Conservation (phyloP, 2,797 vertebrate species). For the Hybognathus amarus region DNA sequence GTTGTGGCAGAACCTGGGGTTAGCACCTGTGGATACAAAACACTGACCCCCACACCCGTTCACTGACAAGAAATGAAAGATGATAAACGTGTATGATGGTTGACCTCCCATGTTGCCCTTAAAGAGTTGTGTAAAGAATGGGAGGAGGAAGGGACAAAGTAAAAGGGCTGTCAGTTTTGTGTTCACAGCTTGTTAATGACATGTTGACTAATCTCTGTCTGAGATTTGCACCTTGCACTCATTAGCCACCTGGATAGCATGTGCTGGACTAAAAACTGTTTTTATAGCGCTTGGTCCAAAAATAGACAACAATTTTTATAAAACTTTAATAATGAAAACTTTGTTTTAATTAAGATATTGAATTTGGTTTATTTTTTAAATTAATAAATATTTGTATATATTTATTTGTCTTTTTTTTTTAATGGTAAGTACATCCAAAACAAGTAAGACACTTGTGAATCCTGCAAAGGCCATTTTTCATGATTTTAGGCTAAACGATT, state of each 20-base stretch:
- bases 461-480: not conserved
- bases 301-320: not conserved
- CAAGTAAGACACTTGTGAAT: not conserved
- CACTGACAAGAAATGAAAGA: slow-evolving; percentile 37
- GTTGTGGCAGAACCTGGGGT: slow-evolving; percentile 42
- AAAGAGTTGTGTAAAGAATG: slow-evolving; percentile 14
- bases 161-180: slow-evolving; percentile 46
- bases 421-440: slow-evolving; percentile 2
- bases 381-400: not conserved
- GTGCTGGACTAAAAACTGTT: slow-evolving; percentile 10
- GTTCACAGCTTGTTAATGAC: slow-evolving; percentile 56
- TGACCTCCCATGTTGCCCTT: slow-evolving; percentile 40
- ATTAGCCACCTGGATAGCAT: slow-evolving; percentile 60
- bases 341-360: not conserved
- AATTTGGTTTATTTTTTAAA: not conserved
- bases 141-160: slow-evolving; percentile 20
- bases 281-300: not conserved
- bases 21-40: slow-evolving; percentile 61
- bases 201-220: slow-evolving; percentile 55
- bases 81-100: slow-evolving; percentile 40
- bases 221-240: slow-evolving; percentile 57
- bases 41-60: slow-evolving; percentile 29
- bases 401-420: not conserved
- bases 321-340: not conserved
- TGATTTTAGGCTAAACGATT: not conserved